These are phyloP conservation scores for Phyllopteryx taeniolatus DNA, from an alignment of 2,113 vertebrate species.

Conservation along the genomic window DNA sequence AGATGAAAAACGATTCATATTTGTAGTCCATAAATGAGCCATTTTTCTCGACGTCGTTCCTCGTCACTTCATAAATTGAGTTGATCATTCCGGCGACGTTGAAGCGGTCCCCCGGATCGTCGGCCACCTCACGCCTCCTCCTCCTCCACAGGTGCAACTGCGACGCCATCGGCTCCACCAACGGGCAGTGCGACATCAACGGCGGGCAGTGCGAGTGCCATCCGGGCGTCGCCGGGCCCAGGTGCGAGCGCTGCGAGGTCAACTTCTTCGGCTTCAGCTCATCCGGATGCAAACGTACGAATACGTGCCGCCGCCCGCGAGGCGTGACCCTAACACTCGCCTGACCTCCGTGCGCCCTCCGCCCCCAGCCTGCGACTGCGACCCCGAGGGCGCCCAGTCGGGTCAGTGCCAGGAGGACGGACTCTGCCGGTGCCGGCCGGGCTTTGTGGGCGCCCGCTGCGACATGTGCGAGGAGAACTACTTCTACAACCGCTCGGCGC, in stretches of 20 bases:
- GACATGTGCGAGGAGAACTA: conserved; percentile 98
- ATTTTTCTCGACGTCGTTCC: no score
- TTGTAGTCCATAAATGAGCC: no score
- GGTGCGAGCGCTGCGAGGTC: conserved; percentile 84
- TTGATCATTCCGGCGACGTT: no score
- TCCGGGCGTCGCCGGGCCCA: conserved; percentile 83
- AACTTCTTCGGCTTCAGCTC: conserved; percentile 93
- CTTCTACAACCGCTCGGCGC: conserved; percentile 92
- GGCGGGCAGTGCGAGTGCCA: conserved; percentile 94
- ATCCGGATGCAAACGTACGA: conserved; percentile 91
- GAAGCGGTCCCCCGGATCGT: no score
- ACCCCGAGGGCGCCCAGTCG: conserved; percentile 83
- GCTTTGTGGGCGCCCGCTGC: conserved; percentile 90
- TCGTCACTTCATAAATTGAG: no score
- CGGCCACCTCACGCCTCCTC: no score
- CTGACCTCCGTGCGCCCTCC: not conserved
- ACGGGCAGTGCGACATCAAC: conserved; percentile 87
- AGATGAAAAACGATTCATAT: no score
- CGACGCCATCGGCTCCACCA: conserved; percentile 86
- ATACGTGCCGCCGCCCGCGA: no score
- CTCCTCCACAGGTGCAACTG: conserved; percentile 81
- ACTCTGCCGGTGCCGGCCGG: conserved; percentile 84
- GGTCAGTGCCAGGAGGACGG: conserved; percentile 87
- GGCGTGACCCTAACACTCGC: not conserved
- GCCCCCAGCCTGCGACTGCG: conserved; percentile 88